Evolutionary conservation across 2,888 invertebrate species (phyloP).

Genomic region (Microplitis manilae): DNA sequence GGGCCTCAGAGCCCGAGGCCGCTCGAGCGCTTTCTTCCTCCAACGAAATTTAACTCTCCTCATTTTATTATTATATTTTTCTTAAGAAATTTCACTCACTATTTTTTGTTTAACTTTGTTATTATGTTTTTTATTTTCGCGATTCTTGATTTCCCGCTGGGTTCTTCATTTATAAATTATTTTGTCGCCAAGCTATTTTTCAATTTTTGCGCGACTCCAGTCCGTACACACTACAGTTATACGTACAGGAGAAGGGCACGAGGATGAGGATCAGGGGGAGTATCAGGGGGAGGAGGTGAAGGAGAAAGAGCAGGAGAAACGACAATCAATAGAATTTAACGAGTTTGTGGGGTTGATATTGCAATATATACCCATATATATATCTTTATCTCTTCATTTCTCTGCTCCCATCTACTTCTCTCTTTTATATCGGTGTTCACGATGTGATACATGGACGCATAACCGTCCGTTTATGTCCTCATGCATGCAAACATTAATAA

Average conservation of each 20-base stretch:
- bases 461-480: background rate
- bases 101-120: background rate
- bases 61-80: background rate
- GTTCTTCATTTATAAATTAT: background rate
- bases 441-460: background rate
- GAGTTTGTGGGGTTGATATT: background rate
- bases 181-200: background rate
- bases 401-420: too few species aligned
- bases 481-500: background rate
- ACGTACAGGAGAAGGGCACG: background rate
- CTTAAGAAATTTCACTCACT: background rate
- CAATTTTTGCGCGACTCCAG: background rate
- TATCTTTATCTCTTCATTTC: background rate
- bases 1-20: background rate
- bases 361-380: background rate
- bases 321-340: background rate
- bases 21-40: background rate
- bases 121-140: background rate
- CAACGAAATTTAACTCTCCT: background rate
- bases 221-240: background rate
- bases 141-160: background rate
- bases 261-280: background rate
- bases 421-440: background rate
- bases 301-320: background rate
- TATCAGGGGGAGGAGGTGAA: background rate